Conservation (phyloP, 2,113 vertebrate species). For the Colaptes auratus region DNA sequence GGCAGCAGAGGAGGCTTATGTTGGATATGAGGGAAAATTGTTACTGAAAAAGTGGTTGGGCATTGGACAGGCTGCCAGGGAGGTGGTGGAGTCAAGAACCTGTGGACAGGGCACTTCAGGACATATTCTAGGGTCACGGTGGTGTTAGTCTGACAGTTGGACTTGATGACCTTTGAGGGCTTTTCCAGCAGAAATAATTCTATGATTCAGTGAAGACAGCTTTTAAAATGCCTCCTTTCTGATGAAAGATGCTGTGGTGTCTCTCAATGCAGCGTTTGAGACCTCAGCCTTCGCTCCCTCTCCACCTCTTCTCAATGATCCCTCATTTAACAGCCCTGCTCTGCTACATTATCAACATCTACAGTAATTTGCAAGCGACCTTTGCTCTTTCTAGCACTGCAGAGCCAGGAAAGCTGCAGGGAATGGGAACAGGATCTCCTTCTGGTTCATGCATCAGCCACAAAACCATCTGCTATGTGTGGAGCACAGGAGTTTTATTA, state of each 20-base stretch:
- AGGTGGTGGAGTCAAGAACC: too few relatives aligned
- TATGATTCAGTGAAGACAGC: background rate
- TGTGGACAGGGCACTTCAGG: too few relatives aligned
- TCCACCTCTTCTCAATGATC: background rate
- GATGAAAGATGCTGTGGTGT: background rate
- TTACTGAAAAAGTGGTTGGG: too few relatives aligned
- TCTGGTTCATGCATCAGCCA: constrained; percentile 39
- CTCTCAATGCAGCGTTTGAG: background rate
- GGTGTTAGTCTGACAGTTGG: too few relatives aligned
- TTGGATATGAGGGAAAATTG: too few relatives aligned
- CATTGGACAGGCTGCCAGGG: too few relatives aligned
- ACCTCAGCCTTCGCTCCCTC: background rate
- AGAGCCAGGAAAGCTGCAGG: constrained; percentile 2
- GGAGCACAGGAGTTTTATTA: constrained; percentile 46
- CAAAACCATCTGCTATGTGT: constrained; percentile 39
- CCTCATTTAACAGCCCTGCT: background rate
- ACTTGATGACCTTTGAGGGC: too few relatives aligned
- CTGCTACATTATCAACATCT: background rate
- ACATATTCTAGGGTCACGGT: too few relatives aligned
- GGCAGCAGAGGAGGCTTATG: too few relatives aligned
- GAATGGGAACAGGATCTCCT: constrained; percentile 19
- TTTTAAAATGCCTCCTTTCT: constrained; percentile 12
- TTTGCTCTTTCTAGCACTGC: constrained; percentile 26
- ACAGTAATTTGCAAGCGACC: background rate
- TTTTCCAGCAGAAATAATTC: too few relatives aligned